Percentiles rank a stretch among this genome's conserved stretches.
These are phyloP conservation scores for Ornithoptera alexandrae DNA, from an alignment of 2,888 invertebrate species.

Conservation along the genomic window DNA sequence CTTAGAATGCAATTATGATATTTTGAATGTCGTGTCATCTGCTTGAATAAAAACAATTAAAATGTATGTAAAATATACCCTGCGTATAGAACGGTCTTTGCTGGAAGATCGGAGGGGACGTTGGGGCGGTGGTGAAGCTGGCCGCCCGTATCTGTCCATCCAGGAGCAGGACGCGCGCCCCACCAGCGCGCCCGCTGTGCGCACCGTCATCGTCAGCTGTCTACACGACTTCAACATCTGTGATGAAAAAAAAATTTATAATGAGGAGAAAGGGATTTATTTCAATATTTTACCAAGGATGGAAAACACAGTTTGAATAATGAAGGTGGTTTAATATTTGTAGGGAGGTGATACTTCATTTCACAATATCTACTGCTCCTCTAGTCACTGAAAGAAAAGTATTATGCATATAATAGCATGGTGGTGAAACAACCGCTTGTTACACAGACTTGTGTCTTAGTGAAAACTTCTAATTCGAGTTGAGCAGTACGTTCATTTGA, in stretches of 20 bases:
- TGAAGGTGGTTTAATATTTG: no score
- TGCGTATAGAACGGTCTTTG: conserved; percentile 83
- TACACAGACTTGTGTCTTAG: no score
- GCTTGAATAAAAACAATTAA: not conserved
- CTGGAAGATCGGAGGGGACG: conserved; percentile 73
- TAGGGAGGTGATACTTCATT: no score
- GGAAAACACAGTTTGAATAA: no score
- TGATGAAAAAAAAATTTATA: conserved; percentile 1
- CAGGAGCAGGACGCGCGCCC: conserved; percentile 93
- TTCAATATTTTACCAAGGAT: no score
- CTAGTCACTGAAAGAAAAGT: no score
- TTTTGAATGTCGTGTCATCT: not conserved
- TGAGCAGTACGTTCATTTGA: no score
- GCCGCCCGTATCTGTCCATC: conserved; percentile 95
- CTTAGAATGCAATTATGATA: not conserved
- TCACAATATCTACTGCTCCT: no score
- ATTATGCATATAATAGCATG: no score
- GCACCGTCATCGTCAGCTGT: conserved; percentile 93
- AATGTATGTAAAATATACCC: conserved; percentile 73
- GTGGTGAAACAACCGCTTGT: no score
- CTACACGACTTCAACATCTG: conserved; percentile 94
- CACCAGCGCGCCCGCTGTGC: conserved; percentile 88
- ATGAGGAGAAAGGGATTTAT: no score
- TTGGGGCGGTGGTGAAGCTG: conserved; percentile 87
- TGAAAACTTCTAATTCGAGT: no score